Conservation (phyloP, 2,888 invertebrate genomes). For the Thelaira solivaga region DNA sequence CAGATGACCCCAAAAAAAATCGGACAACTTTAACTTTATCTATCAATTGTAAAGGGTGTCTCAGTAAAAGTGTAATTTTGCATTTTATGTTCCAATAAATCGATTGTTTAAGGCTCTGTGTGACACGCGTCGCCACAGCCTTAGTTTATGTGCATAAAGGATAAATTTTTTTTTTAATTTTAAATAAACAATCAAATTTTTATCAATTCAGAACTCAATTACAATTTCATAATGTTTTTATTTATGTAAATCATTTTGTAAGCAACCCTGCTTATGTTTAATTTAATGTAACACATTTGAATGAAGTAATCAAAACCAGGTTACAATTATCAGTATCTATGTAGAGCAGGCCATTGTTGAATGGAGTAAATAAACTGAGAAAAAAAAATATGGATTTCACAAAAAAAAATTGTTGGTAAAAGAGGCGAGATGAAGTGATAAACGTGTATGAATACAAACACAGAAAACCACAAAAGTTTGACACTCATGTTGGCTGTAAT, state of each 20-base stretch:
- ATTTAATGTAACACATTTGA: background rate
- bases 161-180: too few relatives aligned
- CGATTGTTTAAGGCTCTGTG: too few relatives aligned
- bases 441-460: background rate
- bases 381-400: background rate
- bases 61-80: too few relatives aligned
- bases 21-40: too few relatives aligned
- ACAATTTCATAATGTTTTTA: too few relatives aligned
- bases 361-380: background rate
- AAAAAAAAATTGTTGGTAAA: constrained; percentile 17
- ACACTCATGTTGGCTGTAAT: constrained; percentile 11
- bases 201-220: too few relatives aligned
- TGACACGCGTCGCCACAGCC: too few relatives aligned
- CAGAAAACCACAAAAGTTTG: constrained; percentile 33
- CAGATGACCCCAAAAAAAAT: too few relatives aligned
- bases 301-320: constrained; percentile 49
- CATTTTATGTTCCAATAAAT: too few relatives aligned
- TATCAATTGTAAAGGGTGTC: too few relatives aligned
- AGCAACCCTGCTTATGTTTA: constrained; percentile 1
- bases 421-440: background rate
- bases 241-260: background rate
- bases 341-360: constrained; percentile 6
- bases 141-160: too few relatives aligned
- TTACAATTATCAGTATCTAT: constrained; percentile 33
- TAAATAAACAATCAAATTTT: too few relatives aligned